Evolutionary conservation across 2,888 invertebrate genomes (phyloP), one percentile per base, ranked within the genome.

Genomic region (Busseola fusca): DNA sequence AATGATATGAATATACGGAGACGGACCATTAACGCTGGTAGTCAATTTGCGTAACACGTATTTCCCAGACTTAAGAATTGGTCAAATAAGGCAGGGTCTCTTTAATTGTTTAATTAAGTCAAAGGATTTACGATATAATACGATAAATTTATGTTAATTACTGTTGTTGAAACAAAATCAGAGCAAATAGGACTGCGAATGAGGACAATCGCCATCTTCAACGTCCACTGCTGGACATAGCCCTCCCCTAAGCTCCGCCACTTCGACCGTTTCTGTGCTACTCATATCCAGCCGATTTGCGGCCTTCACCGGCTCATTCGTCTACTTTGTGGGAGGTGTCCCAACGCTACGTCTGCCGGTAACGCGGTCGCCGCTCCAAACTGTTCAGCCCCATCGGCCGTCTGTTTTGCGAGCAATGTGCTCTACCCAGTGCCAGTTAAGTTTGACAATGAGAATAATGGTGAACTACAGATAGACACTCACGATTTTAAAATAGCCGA

Each of bases 401-500:
- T n/a, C n/a, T n/a, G n/a, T n/a, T n/a, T n/a, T n/a, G n/a, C n/a
- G n/a, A n/a, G n/a, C n/a, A n/a, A n/a, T n/a, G n/a, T n/a, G n/a
- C 45, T 21, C 21, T 21, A 21, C 9, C 21, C 9, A 45, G 7
- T 21, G 9, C 9, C 45, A 48, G 9, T 48, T 21, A n/a, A n/a
- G 48, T n/a, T 50, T 10, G 48, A 10, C 48, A 50, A 50, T n/a
- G 10, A 45, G 21, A 9, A 45, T 14, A 21, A 14, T 27, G 2
- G 14, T 42, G 62, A 27, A 21, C 16, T 63, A 30, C 21, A 64
- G 7, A 42, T 30, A 9, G 6, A 48, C 21, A 85, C 96, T 96
- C 89, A 97, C 96, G 87, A 97, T 91, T 89, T 97, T 97, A 10
- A 97, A 90, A 96, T 97, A 97, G 54, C 97, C 96, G 45, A 98